These are phyloP conservation scores for Neomicropteryx cornuta DNA, from an alignment of 1,140 invertebrate genomes.

Conservation along the genomic window DNA sequence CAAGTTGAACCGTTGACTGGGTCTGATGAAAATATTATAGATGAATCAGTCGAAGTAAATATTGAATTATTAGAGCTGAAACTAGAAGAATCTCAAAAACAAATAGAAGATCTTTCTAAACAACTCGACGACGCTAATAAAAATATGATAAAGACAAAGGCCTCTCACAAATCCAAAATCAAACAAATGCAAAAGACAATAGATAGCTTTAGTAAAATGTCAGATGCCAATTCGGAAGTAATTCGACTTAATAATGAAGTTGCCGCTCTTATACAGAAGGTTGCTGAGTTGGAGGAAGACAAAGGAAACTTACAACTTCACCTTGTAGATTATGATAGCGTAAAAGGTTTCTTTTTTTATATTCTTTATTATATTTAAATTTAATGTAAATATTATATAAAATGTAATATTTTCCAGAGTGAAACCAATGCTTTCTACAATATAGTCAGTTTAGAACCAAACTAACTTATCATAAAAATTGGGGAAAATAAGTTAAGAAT, in stretches of 20 bases:
- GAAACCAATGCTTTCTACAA: no score
- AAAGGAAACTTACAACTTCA: constrained; percentile 79
- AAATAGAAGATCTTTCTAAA: constrained; percentile 48
- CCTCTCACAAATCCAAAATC: constrained; percentile 65
- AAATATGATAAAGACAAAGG: constrained; percentile 75
- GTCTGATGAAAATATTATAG: not conserved
- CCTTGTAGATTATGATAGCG: constrained; percentile 70
- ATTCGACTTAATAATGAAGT: constrained; percentile 45
- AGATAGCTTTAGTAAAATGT: constrained; percentile 61
- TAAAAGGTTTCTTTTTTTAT: constrained; percentile 47
- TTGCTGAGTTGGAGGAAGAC: constrained; percentile 79
- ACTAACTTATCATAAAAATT: no score
- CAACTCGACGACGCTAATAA: constrained; percentile 67
- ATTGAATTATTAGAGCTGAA: constrained; percentile 22
- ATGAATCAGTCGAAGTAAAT: constrained; percentile 8
- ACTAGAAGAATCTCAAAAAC: constrained; percentile 28
- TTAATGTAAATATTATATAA: no score
- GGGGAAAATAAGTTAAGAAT: no score
- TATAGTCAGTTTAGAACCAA: no score
- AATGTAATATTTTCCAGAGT: no score
- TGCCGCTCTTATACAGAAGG: constrained; percentile 57
- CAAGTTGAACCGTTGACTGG: not conserved
- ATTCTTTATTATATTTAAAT: constrained; percentile 1
- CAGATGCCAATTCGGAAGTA: constrained; percentile 57
- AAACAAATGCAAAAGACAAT: constrained; percentile 77